A percentile compares a stretch with the other conserved stretches of the same genome.
Evolutionary conservation across 1,140 invertebrate species (phyloP).

Genomic region (Mya arenaria): DNA sequence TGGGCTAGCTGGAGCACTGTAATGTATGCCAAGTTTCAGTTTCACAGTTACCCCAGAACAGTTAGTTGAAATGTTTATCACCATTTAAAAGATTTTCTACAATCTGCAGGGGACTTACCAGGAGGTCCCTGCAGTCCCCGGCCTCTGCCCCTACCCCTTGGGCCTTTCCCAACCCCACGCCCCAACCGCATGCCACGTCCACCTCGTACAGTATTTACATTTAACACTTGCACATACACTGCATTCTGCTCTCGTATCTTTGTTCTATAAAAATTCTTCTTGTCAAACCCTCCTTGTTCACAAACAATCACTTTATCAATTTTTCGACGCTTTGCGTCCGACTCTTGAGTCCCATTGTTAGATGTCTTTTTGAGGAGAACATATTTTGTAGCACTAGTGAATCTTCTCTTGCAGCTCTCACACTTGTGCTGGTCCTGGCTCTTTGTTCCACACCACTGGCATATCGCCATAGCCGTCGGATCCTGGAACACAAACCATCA

Average conservation of each 20-base stretch:
- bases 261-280: constrained; percentile 38
- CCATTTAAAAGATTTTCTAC: no score
- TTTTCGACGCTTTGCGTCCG: constrained; percentile 50
- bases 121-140: no score
- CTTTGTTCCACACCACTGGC: constrained; percentile 47
- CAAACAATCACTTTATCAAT: not conserved
- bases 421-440: constrained; percentile 45
- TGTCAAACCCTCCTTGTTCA: not conserved
- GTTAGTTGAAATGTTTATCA: no score
- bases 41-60: no score
- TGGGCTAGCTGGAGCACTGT: no score
- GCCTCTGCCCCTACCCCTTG: not conserved
- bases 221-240: constrained; percentile 44
- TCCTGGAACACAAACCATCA: no score
- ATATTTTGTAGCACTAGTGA: constrained; percentile 46
- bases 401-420: constrained; percentile 52
- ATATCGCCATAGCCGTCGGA: constrained; percentile 35
- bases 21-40: no score
- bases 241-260: constrained; percentile 32
- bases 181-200: not conserved
- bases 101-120: no score
- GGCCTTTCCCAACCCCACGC: not conserved
- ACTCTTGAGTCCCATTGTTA: constrained; percentile 1
- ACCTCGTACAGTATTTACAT: not conserved
- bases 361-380: not conserved